Percentiles rank a stretch among this genome's conserved stretches.
These are phyloP conservation scores for Sinhomidia bicolor DNA, from an alignment of 2,888 invertebrate genomes.

Conservation along the genomic window DNA sequence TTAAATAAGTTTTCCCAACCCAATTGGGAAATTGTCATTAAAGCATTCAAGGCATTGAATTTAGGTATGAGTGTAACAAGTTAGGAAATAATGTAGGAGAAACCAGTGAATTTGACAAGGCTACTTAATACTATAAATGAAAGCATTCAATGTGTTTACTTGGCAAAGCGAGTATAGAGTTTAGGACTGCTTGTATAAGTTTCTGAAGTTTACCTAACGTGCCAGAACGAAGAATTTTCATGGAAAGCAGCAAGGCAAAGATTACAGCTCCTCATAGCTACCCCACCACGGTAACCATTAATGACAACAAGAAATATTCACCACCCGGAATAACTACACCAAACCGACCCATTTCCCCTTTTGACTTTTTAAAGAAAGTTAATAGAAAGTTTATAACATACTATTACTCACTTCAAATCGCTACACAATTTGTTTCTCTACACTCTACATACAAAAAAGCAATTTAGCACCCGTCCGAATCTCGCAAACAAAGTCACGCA, in stretches of 20 bases:
- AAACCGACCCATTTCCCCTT: neutral
- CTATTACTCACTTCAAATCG: too few species aligned
- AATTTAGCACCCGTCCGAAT: too few species aligned
- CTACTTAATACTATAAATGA: neutral
- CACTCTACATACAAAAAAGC: too few species aligned
- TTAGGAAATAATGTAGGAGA: neutral
- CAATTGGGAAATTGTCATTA: too few species aligned
- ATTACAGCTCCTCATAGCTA: conserved; percentile 74
- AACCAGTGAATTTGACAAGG: neutral
- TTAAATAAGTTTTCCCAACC: too few species aligned
- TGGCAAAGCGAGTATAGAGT: neutral
- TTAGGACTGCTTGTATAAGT: neutral
- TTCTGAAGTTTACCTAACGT: conserved; percentile 11
- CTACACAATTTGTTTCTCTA: too few species aligned
- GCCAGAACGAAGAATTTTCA: conserved; percentile 18
- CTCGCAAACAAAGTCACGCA: too few species aligned
- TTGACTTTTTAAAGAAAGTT: neutral
- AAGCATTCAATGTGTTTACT: conserved; percentile 4
- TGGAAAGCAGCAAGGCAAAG: conserved; percentile 74
- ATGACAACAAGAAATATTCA: neutral
- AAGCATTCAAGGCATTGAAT: neutral
- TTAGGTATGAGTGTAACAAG: neutral
- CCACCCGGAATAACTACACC: neutral
- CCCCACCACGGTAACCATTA: conserved; percentile 48
- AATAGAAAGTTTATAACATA: neutral